Evolutionary conservation across 2,888 invertebrate species (phyloP).

Genomic region (Callyntrura sp.): DNA sequence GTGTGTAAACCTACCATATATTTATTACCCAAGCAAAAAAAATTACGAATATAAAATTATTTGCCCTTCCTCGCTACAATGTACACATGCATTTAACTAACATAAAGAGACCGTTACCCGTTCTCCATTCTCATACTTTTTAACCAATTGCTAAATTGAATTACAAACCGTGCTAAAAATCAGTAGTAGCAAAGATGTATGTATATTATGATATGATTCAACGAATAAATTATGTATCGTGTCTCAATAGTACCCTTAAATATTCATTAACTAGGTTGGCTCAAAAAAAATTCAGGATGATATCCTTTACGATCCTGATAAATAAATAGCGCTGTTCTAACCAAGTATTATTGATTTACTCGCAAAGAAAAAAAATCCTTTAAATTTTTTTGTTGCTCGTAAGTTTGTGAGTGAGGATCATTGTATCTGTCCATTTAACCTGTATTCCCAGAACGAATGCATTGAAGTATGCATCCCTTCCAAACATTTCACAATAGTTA

Average conservation of each 20-base stretch:
- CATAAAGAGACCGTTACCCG: not conserved
- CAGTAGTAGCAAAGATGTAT: not conserved
- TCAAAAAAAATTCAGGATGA: too few relatives aligned
- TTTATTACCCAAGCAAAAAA: not conserved
- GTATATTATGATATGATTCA: not conserved
- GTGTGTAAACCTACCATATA: not conserved
- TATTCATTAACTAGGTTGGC: not conserved
- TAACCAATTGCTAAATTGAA: too few relatives aligned
- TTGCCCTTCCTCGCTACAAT: not conserved
- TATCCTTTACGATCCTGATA: too few relatives aligned
- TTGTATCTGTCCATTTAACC: slow-evolving; percentile 46
- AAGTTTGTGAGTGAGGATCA: slow-evolving; percentile 61
- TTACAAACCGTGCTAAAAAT: too few relatives aligned
- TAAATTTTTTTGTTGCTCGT: not conserved
- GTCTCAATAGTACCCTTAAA: slow-evolving; percentile 22
- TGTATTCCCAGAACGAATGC: not conserved
- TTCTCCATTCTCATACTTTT: not conserved
- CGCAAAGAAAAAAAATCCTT: slow-evolving; percentile 18
- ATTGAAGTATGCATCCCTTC: slow-evolving; percentile 21
- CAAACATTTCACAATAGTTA: slow-evolving; percentile 11
- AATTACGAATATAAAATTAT: not conserved
- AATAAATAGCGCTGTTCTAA: not conserved
- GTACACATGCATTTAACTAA: slow-evolving; percentile 1
- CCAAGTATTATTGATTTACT: not conserved
- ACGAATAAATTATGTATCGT: slow-evolving; percentile 44